phyloP scores from a whole-genome alignment of 2,888 invertebrate species.

The Ormyrus pomaceus region DNA sequence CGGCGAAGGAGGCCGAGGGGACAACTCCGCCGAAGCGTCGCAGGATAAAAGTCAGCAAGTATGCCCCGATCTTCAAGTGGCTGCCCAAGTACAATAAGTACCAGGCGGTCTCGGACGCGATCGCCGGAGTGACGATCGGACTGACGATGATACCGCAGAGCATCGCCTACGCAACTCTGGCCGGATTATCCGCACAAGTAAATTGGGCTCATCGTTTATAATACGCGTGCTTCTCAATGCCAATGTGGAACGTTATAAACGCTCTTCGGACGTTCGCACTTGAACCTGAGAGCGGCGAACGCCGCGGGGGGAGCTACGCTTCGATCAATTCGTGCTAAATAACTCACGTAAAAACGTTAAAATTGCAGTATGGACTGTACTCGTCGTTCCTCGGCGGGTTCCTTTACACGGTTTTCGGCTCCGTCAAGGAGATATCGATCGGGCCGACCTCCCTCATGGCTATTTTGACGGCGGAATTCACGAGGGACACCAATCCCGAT shows the following conservation, averaged over 20 bases:
- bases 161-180: constrained; percentile 92
- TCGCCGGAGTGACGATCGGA: constrained; percentile 93
- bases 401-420: constrained; percentile 91
- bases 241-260: too few species aligned
- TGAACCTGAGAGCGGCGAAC: too few species aligned
- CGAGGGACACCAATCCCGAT: constrained; percentile 82
- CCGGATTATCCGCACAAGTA: constrained; percentile 88
- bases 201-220: neutral
- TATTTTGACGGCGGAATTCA: constrained; percentile 86
- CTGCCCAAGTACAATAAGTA: constrained; percentile 82
- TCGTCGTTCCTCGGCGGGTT: constrained; percentile 91
- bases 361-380: constrained; percentile 88
- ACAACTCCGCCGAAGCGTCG: neutral
- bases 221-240: too few species aligned
- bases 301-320: too few species aligned
- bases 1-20: neutral
- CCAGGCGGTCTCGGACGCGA: constrained; percentile 85
- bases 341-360: too few species aligned
- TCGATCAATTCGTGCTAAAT: too few species aligned
- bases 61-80: constrained; percentile 80
- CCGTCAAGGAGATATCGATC: constrained; percentile 90
- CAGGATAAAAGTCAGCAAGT: constrained; percentile 47
- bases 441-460: constrained; percentile 97
- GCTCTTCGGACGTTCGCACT: too few species aligned
- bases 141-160: constrained; percentile 95